Conservation (phyloP, 2,113 vertebrate species). For the Spermophilus dauricus region DNA sequence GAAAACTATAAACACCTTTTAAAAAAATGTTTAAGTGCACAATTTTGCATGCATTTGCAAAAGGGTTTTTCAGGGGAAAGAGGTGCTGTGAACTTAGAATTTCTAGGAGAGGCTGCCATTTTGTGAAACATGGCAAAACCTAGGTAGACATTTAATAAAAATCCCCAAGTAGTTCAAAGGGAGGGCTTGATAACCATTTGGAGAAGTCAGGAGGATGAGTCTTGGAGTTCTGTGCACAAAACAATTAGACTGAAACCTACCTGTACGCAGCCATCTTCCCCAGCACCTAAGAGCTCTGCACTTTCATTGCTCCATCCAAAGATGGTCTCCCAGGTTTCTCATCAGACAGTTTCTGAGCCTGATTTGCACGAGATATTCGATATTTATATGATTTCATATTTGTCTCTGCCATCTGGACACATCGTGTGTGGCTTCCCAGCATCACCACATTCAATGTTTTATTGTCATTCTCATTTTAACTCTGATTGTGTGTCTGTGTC, state of each 20-base stretch:
- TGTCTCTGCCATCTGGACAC: background rate
- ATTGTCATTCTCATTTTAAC: background rate
- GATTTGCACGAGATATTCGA: background rate
- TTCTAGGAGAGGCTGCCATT: background rate
- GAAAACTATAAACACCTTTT: background rate
- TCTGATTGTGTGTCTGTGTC: background rate
- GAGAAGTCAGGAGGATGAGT: slow-evolving; percentile 19
- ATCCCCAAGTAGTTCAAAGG: background rate
- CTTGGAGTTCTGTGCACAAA: background rate
- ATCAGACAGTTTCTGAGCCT: background rate
- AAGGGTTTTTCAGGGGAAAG: background rate
- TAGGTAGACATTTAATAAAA: background rate
- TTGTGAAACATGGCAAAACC: background rate
- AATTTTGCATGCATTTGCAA: background rate
- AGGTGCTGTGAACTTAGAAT: background rate
- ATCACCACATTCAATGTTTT: background rate
- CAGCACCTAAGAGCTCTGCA: background rate
- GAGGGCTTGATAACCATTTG: background rate
- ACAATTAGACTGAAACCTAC: background rate
- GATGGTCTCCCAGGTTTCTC: background rate
- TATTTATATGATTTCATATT: background rate
- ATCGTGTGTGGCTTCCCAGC: background rate
- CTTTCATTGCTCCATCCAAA: slow-evolving; percentile 31
- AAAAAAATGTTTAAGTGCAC: background rate
- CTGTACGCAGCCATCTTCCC: background rate